A percentile compares a stretch with the other conserved stretches of the same genome.
These are phyloP conservation scores for Caenorhabditis sp. DNA, from an alignment of 2,888 invertebrate species.

Conservation along the genomic window DNA sequence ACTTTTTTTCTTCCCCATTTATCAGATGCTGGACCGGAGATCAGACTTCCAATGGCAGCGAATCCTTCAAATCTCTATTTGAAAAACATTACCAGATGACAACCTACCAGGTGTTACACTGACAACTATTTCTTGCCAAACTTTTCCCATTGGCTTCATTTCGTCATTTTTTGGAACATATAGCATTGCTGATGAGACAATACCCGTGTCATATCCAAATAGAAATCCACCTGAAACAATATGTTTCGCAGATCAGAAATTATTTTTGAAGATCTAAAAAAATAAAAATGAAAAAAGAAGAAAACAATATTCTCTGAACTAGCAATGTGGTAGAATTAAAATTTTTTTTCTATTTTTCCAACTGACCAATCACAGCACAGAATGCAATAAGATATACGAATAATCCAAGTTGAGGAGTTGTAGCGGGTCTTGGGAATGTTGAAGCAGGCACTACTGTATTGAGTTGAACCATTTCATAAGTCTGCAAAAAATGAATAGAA, in stretches of 20 bases:
- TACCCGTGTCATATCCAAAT: slow-evolving; percentile 74
- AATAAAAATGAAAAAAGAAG: not conserved
- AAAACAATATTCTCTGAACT: not conserved
- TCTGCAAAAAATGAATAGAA: not conserved
- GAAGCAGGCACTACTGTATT: slow-evolving; percentile 17
- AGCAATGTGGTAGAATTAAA: not conserved
- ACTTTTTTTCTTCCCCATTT: slow-evolving; percentile 73
- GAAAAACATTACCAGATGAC: not conserved
- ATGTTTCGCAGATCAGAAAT: too few relatives aligned
- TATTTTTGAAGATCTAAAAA: not conserved
- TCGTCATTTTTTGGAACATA: slow-evolving; percentile 36
- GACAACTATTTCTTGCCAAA: slow-evolving; percentile 62
- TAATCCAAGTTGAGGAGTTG: slow-evolving; percentile 12
- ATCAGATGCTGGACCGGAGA: slow-evolving; percentile 73
- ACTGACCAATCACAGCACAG: slow-evolving; percentile 22
- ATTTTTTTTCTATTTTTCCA: not conserved
- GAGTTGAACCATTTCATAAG: slow-evolving; percentile 18
- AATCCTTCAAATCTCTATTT: slow-evolving; percentile 17
- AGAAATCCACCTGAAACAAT: slow-evolving; percentile 29
- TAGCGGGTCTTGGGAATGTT: slow-evolving; percentile 4
- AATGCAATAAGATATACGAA: slow-evolving; percentile 30
- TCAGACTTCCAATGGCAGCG: slow-evolving; percentile 43
- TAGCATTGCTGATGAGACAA: slow-evolving; percentile 73
- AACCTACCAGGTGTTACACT: slow-evolving; percentile 47
- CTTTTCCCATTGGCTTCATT: slow-evolving; percentile 45